Percentiles rank a stretch among this genome's conserved stretches.
Conservation (phyloP, 2,888 invertebrate species). For the Uloborus plumipes region DNA sequence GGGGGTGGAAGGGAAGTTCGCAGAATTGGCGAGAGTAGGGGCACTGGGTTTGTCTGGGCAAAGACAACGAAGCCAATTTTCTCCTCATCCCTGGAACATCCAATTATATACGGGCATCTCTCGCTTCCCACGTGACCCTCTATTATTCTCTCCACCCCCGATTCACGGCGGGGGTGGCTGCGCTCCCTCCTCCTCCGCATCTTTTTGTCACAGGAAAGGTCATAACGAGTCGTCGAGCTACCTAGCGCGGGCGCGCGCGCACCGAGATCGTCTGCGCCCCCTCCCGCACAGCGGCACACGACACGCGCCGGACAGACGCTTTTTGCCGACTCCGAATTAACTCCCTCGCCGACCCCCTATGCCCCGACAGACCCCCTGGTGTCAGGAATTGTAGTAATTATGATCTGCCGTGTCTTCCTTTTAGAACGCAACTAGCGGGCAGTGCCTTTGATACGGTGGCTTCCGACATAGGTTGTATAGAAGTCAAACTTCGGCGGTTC, state of each 20-base stretch:
- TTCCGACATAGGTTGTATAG: too few species aligned
- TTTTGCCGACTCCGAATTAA: conserved; percentile 41
- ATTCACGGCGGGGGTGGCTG: not conserved
- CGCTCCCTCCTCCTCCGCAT: conserved; percentile 1
- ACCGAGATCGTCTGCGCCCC: conserved; percentile 11
- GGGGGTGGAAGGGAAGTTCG: not conserved
- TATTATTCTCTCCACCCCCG: conserved; percentile 51
- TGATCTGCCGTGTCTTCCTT: too few species aligned
- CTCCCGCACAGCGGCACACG: conserved; percentile 1
- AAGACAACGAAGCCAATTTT: conserved; percentile 65
- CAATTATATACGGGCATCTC: conserved; percentile 62
- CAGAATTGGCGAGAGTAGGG: conserved; percentile 26
- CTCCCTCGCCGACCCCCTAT: not conserved
- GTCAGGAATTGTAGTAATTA: too few species aligned
- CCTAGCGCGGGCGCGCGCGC: conserved; percentile 6
- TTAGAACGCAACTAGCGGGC: too few species aligned
- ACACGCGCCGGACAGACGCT: conserved; percentile 26
- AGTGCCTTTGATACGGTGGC: too few species aligned
- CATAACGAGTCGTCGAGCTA: conserved; percentile 25
- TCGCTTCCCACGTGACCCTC: conserved; percentile 50
- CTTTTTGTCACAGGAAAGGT: conserved; percentile 31
- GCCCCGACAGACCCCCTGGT: too few species aligned
- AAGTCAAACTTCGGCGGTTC: too few species aligned
- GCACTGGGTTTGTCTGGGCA: conserved; percentile 18
- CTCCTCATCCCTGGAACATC: conserved; percentile 62